phyloP scores from a whole-genome alignment of 1,140 invertebrate genomes.

The Steinernema feltiae region DNA sequence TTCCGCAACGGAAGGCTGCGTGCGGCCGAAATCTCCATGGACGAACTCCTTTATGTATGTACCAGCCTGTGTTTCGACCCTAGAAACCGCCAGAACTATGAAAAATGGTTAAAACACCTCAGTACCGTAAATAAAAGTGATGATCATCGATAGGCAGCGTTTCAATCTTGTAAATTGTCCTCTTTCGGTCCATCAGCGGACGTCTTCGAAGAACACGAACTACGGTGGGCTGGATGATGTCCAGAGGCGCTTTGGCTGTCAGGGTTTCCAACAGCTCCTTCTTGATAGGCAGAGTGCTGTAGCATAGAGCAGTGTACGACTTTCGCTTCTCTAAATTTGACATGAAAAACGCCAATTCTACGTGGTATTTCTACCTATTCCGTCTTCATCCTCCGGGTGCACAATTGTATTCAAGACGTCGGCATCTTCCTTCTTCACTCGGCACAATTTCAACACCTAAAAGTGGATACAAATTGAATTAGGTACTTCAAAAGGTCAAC shows the following conservation, averaged over 20 bases:
- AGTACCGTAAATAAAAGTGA: conserved; percentile 44
- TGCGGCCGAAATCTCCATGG: conserved; percentile 63
- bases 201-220: conserved; percentile 53
- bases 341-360: neutral
- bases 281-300: conserved; percentile 37
- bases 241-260: conserved; percentile 36
- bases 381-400: conserved; percentile 38
- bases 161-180: conserved; percentile 45
- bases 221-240: conserved; percentile 51
- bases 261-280: conserved; percentile 37
- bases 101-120: conserved; percentile 21
- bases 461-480: conserved; percentile 27
- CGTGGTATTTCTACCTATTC: neutral
- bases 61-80: conserved; percentile 49
- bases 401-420: conserved; percentile 39
- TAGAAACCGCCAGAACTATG: conserved; percentile 5
- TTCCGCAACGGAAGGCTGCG: conserved; percentile 59
- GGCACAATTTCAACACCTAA: conserved; percentile 32
- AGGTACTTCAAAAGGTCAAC: neutral
- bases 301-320: conserved; percentile 52
- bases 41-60: conserved; percentile 61
- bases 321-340: conserved; percentile 54
- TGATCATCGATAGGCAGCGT: conserved; percentile 38
- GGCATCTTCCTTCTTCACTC: conserved; percentile 40
- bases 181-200: conserved; percentile 47